Base-by-base conservation (phyloP, 1,140 invertebrate species). In the Bombus soroeensis region DNA sequence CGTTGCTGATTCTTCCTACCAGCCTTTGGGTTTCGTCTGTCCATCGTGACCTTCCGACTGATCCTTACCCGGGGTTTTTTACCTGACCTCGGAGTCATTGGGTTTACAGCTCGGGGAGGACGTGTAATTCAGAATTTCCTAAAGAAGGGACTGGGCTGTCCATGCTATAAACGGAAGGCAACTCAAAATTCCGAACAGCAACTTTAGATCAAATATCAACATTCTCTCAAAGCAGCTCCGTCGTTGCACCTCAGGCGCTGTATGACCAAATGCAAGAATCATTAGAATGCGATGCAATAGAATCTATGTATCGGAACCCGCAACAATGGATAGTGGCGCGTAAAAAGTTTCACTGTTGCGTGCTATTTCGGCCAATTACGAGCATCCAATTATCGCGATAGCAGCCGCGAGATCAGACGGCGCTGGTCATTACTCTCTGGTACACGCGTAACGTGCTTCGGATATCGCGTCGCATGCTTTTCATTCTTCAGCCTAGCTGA, bases 321-420 rank as follows among this genome's bases (percentile, higher is more conserved):
- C 62, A 47, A 66, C 43, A 62, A n/a, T 2, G 12, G 15, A 28
- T 39, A 41, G 57, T 2, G 9, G 39, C 43, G n/a, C 3, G 41
- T 18, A 15, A 1, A 22, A 72, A 53, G 73, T 81, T 78, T 66
- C 83, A 68, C 34, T n/a, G 47, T 32, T 62, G 62, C 62, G 62
- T 80, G 84, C 89, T 72, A 91, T 91, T 91, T 91, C 86, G 84
- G 81, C 88, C 91, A 91, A 91, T 91, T 91, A 91, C 88, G 89
- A 47, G 88, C 84, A 88, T 91, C 91, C 91, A 91, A 91, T 91
- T 91, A 91, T 91, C 91, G 90, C 87, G 73, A 82, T 81, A 83
- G 12, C 86, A 76, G 78, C 34, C 70, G 32, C 39, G 43, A 77
- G 57, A 85, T 83, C 76, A 74, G 64, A 73, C 70, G 72, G 70